Conservation (phyloP, 2,113 vertebrate species). For the Octodon degus region DNA sequence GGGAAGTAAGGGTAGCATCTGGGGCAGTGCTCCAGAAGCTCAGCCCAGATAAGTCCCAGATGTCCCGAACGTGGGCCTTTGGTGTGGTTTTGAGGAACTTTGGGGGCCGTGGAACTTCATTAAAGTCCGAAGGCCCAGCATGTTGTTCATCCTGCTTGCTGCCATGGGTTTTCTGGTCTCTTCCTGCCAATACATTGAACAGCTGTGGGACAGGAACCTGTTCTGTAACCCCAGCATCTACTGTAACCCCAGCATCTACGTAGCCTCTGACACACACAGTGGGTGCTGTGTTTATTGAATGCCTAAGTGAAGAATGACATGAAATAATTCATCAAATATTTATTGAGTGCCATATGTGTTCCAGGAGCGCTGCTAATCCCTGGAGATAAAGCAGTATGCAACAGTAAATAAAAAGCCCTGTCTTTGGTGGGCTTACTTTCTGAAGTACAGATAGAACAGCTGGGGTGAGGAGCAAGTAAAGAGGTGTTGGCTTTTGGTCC, state of each 20-base stretch:
- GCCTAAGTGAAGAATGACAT: neutral
- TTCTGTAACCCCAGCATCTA: neutral
- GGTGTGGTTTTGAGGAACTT: neutral
- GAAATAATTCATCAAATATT: neutral
- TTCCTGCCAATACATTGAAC: neutral
- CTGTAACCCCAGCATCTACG: neutral
- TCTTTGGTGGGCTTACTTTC: neutral
- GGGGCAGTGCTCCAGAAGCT: neutral
- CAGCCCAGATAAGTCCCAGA: neutral
- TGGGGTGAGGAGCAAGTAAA: neutral
- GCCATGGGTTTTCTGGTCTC: neutral
- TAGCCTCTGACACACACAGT: neutral
- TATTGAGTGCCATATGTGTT: neutral
- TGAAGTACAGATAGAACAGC: constrained; percentile 5
- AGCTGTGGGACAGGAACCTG: neutral
- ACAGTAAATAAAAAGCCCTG: neutral
- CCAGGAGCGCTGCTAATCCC: neutral
- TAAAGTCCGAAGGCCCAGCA: neutral
- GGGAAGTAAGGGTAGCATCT: constrained; percentile 4
- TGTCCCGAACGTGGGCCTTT: neutral
- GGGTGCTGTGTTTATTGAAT: neutral
- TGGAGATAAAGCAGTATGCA: constrained; percentile 22
- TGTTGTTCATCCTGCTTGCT: neutral
- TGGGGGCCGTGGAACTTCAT: neutral
- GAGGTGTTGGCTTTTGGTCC: neutral